Conservation (phyloP, 1,140 invertebrate genomes). For the Drosophila miranda region DNA sequence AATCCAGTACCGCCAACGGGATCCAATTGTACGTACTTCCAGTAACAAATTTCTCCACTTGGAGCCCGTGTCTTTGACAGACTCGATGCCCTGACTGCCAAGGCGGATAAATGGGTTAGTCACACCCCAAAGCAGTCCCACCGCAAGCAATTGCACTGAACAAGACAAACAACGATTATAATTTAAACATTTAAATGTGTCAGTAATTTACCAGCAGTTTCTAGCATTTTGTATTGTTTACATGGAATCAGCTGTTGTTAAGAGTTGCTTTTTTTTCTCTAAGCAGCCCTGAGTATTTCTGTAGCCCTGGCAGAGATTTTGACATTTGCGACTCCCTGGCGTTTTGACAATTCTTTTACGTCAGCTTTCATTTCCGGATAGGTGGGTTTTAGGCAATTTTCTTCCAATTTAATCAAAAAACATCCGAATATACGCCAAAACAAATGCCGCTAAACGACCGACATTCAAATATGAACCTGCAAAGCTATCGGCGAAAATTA, state of each 20-base stretch:
- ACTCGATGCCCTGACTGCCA: slow-evolving; percentile 84
- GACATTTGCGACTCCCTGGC: slow-evolving; percentile 1
- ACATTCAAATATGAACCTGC: slow-evolving; percentile 16
- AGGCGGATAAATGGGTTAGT: slow-evolving; percentile 85
- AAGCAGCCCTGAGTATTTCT: too few species aligned
- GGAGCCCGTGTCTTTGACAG: slow-evolving; percentile 83
- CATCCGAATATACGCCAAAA: slow-evolving; percentile 53
- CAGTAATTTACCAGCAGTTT: slow-evolving; percentile 39
- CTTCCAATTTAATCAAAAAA: slow-evolving; percentile 68
- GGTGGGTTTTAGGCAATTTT: slow-evolving; percentile 66
- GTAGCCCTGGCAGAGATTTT: too few species aligned
- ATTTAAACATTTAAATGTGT: background rate
- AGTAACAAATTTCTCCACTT: slow-evolving; percentile 81
- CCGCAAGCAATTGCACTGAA: slow-evolving; percentile 82
- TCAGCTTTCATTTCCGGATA: slow-evolving; percentile 81
- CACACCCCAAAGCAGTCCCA: slow-evolving; percentile 86
- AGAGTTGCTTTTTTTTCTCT: too few species aligned
- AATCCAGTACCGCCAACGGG: slow-evolving; percentile 86
- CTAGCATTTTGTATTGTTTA: slow-evolving; percentile 54
- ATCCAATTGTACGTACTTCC: slow-evolving; percentile 84
- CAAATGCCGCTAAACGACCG: slow-evolving; percentile 38
- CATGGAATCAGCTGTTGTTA: slow-evolving; percentile 27
- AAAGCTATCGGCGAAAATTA: slow-evolving; percentile 3
- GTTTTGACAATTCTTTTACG: slow-evolving; percentile 76
- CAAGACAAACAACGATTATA: background rate